Evolutionary conservation across 1,140 invertebrate genomes (phyloP).

Genomic region (Cephus cinctus): DNA sequence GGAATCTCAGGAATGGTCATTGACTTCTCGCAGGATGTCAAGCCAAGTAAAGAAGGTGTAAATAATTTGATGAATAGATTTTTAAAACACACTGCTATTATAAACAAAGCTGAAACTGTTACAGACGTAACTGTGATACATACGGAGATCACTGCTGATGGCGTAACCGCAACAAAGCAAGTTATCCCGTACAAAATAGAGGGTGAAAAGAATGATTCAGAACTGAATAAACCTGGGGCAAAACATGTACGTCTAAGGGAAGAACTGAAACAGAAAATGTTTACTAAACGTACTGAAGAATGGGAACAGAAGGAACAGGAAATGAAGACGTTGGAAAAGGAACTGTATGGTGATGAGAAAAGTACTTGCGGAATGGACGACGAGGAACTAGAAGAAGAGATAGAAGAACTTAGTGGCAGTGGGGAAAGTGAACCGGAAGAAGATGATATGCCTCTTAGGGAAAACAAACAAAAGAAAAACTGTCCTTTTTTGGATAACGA

Average conservation of each 20-base stretch:
- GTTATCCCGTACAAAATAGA: constrained; percentile 40
- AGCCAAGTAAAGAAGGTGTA: constrained; percentile 53
- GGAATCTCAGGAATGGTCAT: constrained; percentile 62
- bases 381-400: constrained; percentile 32
- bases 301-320: constrained; percentile 60
- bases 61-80: constrained; percentile 63
- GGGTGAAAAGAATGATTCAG: constrained; percentile 31
- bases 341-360: constrained; percentile 22
- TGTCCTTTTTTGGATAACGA: constrained; percentile 46
- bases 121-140: constrained; percentile 48
- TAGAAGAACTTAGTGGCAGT: constrained; percentile 13
- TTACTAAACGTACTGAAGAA: constrained; percentile 60
- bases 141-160: constrained; percentile 45
- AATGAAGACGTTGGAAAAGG: constrained; percentile 22
- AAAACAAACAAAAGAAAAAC: constrained; percentile 31
- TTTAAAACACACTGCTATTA: constrained; percentile 58
- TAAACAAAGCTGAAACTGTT: constrained; percentile 51
- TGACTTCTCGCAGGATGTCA: constrained; percentile 54
- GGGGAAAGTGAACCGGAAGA: constrained; percentile 40
- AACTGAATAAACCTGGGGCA: constrained; percentile 61
- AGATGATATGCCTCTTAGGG: constrained; percentile 29
- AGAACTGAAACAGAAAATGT: constrained; percentile 65
- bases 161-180: constrained; percentile 30
- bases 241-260: constrained; percentile 62
- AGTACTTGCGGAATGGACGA: too few species aligned